Percentiles rank a stretch among this genome's conserved stretches.
phyloP scores from a whole-genome alignment of 1,140 invertebrate genomes.

The Periplaneta americana region DNA sequence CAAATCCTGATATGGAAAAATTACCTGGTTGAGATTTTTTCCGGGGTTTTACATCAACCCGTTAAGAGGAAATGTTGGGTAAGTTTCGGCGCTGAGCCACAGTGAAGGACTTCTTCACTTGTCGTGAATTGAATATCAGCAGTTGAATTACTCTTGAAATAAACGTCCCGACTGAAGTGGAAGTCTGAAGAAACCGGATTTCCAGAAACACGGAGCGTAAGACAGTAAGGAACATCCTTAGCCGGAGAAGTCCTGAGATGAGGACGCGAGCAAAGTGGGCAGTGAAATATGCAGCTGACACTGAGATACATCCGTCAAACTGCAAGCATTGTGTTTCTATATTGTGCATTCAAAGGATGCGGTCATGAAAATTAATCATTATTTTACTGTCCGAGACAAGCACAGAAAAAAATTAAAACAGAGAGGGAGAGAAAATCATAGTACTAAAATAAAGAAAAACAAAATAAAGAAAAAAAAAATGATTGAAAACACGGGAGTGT shows the following conservation, averaged over 20 bases:
- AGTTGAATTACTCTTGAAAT: no score
- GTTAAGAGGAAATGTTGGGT: no score
- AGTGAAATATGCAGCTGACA: neutral
- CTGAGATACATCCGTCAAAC: neutral
- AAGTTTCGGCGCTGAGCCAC: no score
- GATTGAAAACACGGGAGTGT: constrained; percentile 10
- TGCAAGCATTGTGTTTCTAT: neutral
- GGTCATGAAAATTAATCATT: constrained; percentile 13
- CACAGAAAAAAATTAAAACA: neutral
- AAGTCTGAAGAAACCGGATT: no score
- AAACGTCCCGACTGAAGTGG: no score
- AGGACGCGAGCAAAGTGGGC: neutral
- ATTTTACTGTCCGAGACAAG: constrained; percentile 3
- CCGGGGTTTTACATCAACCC: no score
- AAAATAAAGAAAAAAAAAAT: neutral
- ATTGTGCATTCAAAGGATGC: neutral
- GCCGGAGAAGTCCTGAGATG: neutral
- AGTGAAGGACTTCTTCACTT: no score
- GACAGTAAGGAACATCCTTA: neutral
- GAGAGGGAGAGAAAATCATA: neutral
- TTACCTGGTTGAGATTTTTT: no score
- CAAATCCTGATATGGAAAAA: no score
- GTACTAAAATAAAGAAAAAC: neutral
- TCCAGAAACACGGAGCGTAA: neutral
- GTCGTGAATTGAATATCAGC: no score